Base-by-base conservation (phyloP, 2,797 vertebrate genomes). In the Carcharodon carcharias region DNA sequence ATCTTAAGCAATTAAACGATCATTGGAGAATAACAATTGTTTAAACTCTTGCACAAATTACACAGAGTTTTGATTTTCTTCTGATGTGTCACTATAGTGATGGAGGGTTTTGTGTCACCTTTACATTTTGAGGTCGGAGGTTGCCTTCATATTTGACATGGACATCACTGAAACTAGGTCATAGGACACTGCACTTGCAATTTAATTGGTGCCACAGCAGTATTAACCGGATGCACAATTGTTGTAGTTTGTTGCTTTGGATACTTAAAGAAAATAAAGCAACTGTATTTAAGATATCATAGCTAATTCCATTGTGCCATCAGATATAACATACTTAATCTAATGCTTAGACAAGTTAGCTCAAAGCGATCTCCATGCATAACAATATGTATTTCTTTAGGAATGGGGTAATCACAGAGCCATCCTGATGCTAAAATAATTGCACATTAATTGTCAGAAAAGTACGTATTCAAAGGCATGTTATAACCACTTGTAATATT, bases 31-130 rank as follows among this genome's bases (percentile, higher is more conserved):
- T 95, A 16, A 63, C 3, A 58, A 31, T 95, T 77, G 50, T 73
- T 95, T 95, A 31, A 73, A 73, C 56, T 58, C 58, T 73, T n/a
- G 31, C 16, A 18, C 69, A 95, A 73, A 77, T 77, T 77, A 35
- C 16, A n/a, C 28, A 95, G 31, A 77, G 26, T 95, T 40, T 93
- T 93, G 28, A 95, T 95, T 77, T 73, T 95, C 94, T 95, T 95
- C 93, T n/a, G 40, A 95, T 31, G 28, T 35, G 28, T 56, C 71
- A 21, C 0, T 56, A 31, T 40, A 23, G 58, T 56, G 94, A 54
- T 58, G 50, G 69, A 35, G 67, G 67, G 69, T 16, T 73, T 73
- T 35, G 28, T 35, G 69, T 35, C 45, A 73, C 94, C 69, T 95
- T 77, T 73, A 95, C 31, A 77, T 95, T 77, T 54, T 18, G 14